Evolutionary conservation across 2,113 vertebrate species (phyloP).

Genomic region (Grammomys dolichurus): DNA sequence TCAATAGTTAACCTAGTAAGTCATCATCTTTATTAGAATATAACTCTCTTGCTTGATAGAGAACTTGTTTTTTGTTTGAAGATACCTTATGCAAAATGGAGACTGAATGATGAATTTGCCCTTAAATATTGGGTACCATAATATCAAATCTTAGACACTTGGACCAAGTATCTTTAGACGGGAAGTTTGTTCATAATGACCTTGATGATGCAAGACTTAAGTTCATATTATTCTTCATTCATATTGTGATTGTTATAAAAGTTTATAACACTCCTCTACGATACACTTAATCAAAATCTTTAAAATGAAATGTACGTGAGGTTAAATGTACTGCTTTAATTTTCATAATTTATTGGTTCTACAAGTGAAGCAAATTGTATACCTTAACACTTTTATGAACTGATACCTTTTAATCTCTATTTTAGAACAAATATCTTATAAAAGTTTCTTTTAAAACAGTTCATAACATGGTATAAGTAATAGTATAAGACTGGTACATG

Average conservation of each 20-base stretch:
- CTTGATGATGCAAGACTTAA: neutral
- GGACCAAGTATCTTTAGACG: neutral
- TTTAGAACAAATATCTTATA: neutral
- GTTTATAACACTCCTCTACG: neutral
- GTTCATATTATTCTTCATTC: neutral
- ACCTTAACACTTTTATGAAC: neutral
- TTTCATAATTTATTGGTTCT: neutral
- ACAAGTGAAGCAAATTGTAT: neutral
- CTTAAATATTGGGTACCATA: neutral
- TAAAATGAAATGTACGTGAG: neutral
- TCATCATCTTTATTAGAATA: neutral
- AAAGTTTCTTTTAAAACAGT: neutral
- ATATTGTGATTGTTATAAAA: neutral
- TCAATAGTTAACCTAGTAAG: neutral
- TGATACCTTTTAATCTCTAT: neutral
- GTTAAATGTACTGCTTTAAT: neutral
- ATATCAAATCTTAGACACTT: neutral
- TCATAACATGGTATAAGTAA: neutral
- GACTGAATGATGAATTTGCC: neutral
- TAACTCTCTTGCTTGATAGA: neutral
- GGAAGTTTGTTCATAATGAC: neutral
- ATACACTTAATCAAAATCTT: constrained; percentile 18
- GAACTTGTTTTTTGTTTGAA: neutral
- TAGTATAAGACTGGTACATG: neutral
- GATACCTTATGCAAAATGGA: neutral